phyloP scores from a whole-genome alignment of 2,888 invertebrate genomes.

The Dione juno region DNA sequence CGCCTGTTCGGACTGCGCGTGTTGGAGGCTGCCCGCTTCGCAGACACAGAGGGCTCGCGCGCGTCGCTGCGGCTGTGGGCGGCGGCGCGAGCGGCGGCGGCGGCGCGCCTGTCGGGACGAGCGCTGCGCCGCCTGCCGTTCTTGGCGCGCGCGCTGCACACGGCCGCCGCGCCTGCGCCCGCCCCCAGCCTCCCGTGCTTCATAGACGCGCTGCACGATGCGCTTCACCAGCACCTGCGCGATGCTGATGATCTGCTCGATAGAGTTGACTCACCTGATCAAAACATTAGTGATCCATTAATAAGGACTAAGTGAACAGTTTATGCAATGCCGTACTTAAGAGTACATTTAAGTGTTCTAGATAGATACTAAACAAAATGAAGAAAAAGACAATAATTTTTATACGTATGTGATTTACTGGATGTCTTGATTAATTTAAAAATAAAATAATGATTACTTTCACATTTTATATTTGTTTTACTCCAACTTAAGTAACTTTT shows the following conservation, averaged over 20 bases:
- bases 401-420: conserved; percentile 1
- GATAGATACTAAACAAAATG: background rate
- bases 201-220: conserved; percentile 55
- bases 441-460: background rate
- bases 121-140: conserved; percentile 94
- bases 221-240: conserved; percentile 56
- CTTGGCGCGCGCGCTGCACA: conserved; percentile 87
- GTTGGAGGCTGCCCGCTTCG: conserved; percentile 63
- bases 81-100: conserved; percentile 57
- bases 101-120: conserved; percentile 90
- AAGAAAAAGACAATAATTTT: background rate
- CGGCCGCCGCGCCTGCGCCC: conserved; percentile 48
- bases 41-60: conserved; percentile 58
- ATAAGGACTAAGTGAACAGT: background rate
- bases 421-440: background rate
- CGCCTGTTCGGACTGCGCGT: conserved; percentile 62
- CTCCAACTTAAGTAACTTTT: no score
- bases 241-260: conserved; percentile 56
- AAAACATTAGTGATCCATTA: background rate
- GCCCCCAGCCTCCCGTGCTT: conserved; percentile 49
- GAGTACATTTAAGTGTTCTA: background rate
- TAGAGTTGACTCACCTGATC: conserved; percentile 25
- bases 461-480: no score
- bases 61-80: conserved; percentile 60
- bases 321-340: background rate